Base-by-base conservation (phyloP, 2,113 vertebrate species). In the Tragelaphus buxtoni region DNA sequence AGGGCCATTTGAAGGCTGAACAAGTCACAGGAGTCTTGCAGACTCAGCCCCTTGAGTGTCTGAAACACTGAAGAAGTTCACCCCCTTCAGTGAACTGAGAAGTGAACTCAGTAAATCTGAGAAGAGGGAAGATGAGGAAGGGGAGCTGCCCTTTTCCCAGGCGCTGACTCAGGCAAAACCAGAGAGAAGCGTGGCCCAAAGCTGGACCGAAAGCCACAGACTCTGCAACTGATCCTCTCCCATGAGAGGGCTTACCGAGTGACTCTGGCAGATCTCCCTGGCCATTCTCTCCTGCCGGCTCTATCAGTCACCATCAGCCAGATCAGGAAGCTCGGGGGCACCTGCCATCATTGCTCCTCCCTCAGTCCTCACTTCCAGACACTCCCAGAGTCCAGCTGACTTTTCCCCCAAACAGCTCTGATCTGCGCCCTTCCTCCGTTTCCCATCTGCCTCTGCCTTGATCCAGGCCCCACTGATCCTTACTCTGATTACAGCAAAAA, bases 281-380 rank as follows among this genome's bases (percentile, higher is more conserved):
- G 45, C 88, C 81, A 60, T 61, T 77, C 56, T 87, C 79, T 92
- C 93, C 63, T 85, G 61, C 63, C 28, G 4, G 77, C 35, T 32
- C 9, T 56, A 20, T 69, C 45, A 74, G 20, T 93, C 83, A 79
- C 77, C 79, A 28, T 79, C 77, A 63, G 35, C 11, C 84, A 95
- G 83, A 95, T 24, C 81, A 84, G 90, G 42, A 92, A 76, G 51
- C 65, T 42, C 13, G 16, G 22, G 51, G 47, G 39, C 76, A 91
- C 58, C 79, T 76, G 47, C 65, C 53, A 88, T 42, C 5, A 3
- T 7, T 91, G 72, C 42, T 93, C 55, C 53, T 95, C 63, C 49
- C 45, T 91, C 60, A 83, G 42, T 24, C 83, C 32, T 93, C 74
- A 89, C 69, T 91, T 91, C 28, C 45, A 95, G 94, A 96, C 14